Percentiles rank a stretch among this genome's conserved stretches.
Conservation (phyloP, 1,140 invertebrate species). For the Rhopalosiphum maidis region DNA sequence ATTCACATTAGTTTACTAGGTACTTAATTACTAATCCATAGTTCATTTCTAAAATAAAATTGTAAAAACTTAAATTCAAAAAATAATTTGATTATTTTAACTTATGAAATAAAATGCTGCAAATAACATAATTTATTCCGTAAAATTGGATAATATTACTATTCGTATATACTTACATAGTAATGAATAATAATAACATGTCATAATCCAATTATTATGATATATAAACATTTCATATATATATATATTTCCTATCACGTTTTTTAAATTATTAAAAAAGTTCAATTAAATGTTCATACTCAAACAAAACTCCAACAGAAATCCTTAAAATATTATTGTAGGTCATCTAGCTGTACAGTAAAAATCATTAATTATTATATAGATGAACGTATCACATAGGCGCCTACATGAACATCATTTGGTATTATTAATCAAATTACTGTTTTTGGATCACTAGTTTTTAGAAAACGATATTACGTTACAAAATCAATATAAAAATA, state of each 20-base stretch:
- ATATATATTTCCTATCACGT: too few relatives aligned
- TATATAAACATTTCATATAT: too few relatives aligned
- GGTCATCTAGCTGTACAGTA: background rate
- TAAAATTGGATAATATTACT: background rate
- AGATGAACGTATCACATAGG: background rate
- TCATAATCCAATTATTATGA: too few relatives aligned
- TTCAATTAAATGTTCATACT: background rate
- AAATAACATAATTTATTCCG: background rate
- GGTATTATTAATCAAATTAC: background rate
- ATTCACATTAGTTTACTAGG: background rate
- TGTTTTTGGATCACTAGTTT: background rate
- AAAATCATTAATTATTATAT: background rate
- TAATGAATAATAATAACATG: background rate
- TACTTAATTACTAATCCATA: background rate
- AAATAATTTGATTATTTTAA: background rate
- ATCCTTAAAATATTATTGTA: background rate
- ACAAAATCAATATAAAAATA: too few relatives aligned
- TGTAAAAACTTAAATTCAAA: background rate
- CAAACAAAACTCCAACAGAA: background rate
- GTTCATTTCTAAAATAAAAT: background rate
- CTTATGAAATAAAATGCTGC: background rate
- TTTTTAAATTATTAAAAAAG: too few relatives aligned
- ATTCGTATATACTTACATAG: background rate
- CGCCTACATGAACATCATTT: background rate
- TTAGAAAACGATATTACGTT: background rate